Percentiles rank a stretch among this genome's conserved stretches.
These are phyloP conservation scores for Laothoe populi DNA, from an alignment of 2,888 invertebrate species.

Conservation along the genomic window DNA sequence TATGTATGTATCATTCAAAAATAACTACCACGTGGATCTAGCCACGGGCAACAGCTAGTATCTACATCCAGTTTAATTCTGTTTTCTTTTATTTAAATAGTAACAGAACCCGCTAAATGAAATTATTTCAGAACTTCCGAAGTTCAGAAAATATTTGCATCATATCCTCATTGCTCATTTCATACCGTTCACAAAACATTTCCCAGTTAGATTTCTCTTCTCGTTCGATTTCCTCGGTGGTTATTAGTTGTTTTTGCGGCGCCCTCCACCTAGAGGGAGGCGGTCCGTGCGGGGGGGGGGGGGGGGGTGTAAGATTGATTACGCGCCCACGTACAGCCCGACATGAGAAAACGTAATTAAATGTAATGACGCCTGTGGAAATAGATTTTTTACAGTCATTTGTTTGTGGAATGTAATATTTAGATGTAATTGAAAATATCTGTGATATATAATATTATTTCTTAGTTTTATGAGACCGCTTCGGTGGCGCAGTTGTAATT, in stretches of 20 bases:
- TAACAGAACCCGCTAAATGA: too few species aligned
- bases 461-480: too few species aligned
- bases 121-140: too few species aligned
- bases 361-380: conserved; percentile 53
- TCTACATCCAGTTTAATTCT: too few species aligned
- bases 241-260: conserved; percentile 24
- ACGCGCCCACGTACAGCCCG: conserved; percentile 60
- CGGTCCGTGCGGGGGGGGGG: conserved; percentile 3
- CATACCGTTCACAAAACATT: conserved; percentile 12
- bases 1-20: too few species aligned
- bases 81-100: too few species aligned
- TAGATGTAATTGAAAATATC: too few species aligned
- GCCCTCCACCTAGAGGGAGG: not conserved
- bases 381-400: conserved; percentile 17
- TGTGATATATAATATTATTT: too few species aligned
- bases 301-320: conserved; percentile 58
- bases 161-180: not conserved
- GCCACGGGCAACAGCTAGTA: too few species aligned
- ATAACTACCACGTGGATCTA: too few species aligned
- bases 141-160: not conserved
- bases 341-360: conserved; percentile 67
- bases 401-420: not conserved
- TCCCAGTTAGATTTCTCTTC: conserved; percentile 19
- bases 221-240: conserved; percentile 17
- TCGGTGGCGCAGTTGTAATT: too few species aligned